phyloP scores from a whole-genome alignment of 2,888 invertebrate species.

The Iphiclides podalirius region DNA sequence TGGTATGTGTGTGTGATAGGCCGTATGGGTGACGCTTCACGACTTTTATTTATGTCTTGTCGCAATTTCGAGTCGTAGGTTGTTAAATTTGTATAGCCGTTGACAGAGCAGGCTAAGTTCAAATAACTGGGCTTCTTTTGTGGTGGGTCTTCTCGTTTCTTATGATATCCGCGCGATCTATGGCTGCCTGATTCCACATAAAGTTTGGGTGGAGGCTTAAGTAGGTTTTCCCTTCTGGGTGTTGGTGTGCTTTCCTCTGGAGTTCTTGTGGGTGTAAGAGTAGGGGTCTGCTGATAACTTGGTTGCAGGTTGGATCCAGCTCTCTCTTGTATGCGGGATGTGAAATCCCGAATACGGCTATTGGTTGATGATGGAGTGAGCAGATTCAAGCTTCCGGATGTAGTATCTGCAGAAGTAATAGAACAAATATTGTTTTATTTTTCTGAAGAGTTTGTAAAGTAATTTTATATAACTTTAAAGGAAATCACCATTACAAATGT shows the following conservation, averaged over 20 bases:
- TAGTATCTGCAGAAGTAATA: conserved; percentile 62
- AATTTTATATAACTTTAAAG: no score
- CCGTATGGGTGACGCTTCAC: conserved; percentile 86
- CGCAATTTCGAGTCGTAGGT: conserved; percentile 91
- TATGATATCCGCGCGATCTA: conserved; percentile 59
- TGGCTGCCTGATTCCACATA: conserved; percentile 60
- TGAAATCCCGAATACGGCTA: conserved; percentile 78
- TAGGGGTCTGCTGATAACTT: conserved; percentile 46
- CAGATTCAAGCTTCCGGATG: conserved; percentile 82
- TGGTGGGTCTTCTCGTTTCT: conserved; percentile 62
- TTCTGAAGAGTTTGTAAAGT: no score
- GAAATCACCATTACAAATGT: no score
- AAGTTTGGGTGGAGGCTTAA: conserved; percentile 69
- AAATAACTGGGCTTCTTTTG: conserved; percentile 92
- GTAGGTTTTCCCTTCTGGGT: conserved; percentile 47
- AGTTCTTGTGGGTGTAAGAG: conserved; percentile 49
- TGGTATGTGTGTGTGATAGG: conserved; percentile 76
- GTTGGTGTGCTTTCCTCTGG: conserved; percentile 48
- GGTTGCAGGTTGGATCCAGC: conserved; percentile 56
- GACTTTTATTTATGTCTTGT: conserved; percentile 85
- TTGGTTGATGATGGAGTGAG: conserved; percentile 82
- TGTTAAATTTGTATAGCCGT: conserved; percentile 92
- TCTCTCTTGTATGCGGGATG: conserved; percentile 80
- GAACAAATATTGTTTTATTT: neutral
- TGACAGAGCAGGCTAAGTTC: conserved; percentile 93